phyloP scores from a whole-genome alignment of 2,888 invertebrate species.

The Teinopalpus imperialis region DNA sequence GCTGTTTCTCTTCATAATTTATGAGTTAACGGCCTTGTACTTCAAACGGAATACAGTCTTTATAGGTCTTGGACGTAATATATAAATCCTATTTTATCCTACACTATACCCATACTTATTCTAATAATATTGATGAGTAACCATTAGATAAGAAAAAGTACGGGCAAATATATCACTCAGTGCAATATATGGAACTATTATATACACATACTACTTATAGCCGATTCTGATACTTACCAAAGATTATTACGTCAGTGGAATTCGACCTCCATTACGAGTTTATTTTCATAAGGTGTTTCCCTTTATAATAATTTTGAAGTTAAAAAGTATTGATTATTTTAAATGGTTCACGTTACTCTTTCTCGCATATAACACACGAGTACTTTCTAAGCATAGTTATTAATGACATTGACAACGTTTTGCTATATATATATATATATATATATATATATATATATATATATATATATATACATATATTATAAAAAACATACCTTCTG shows the following conservation, averaged over 20 bases:
- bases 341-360: too few relatives aligned
- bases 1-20: conserved; percentile 14
- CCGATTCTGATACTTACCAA: background rate
- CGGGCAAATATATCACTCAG: background rate
- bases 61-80: conserved; percentile 1
- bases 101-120: too few relatives aligned
- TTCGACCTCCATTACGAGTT: background rate
- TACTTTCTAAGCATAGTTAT: too few relatives aligned
- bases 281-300: too few relatives aligned
- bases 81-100: conserved; percentile 1
- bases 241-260: background rate
- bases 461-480: too few relatives aligned
- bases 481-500: conserved; percentile 86
- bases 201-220: background rate
- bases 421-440: too few relatives aligned
- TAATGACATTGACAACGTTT: too few relatives aligned
- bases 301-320: too few relatives aligned
- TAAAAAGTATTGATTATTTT: too few relatives aligned
- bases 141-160: conserved; percentile 4
- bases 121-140: background rate
- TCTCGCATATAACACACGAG: too few relatives aligned
- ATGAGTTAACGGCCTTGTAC: conserved; percentile 5
- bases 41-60: background rate
- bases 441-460: too few relatives aligned
- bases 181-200: conserved; percentile 2